Conservation (phyloP, 2,888 invertebrate species). For the Limenitis arthemis region DNA sequence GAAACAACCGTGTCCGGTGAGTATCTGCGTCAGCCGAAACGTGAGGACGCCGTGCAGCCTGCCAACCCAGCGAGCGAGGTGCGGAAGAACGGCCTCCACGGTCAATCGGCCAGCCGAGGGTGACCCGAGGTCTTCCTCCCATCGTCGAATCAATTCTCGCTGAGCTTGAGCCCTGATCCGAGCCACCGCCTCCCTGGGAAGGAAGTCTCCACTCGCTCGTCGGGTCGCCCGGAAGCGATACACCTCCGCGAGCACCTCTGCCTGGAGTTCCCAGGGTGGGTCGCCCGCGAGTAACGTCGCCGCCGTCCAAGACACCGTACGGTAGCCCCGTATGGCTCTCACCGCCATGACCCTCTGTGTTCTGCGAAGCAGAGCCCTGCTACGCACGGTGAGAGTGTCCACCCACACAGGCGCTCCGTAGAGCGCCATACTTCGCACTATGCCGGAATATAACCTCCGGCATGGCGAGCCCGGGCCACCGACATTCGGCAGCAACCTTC, state of each 20-base stretch:
- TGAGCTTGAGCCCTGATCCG: no score
- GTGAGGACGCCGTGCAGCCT: neutral
- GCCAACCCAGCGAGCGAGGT: neutral
- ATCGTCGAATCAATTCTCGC: neutral
- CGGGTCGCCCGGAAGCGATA: neutral
- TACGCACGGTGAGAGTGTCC: neutral
- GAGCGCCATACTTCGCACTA: neutral
- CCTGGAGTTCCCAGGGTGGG: neutral
- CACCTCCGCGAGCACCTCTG: neutral
- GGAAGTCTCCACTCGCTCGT: neutral
- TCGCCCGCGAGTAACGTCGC: neutral
- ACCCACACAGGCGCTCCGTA: neutral
- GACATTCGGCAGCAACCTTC: no score
- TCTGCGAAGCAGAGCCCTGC: neutral
- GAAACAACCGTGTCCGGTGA: neutral
- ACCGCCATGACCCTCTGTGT: no score
- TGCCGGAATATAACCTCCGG: neutral
- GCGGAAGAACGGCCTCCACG: neutral
- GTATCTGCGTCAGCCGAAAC: neutral
- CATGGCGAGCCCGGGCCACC: neutral
- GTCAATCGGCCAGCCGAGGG: neutral
- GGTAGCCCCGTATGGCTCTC: no score
- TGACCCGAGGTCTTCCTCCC: neutral
- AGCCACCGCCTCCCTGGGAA: no score
- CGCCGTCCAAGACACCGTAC: neutral